These are phyloP conservation scores for Myotis daubentonii DNA, from an alignment of 2,797 vertebrate species.

Conservation along the genomic window DNA sequence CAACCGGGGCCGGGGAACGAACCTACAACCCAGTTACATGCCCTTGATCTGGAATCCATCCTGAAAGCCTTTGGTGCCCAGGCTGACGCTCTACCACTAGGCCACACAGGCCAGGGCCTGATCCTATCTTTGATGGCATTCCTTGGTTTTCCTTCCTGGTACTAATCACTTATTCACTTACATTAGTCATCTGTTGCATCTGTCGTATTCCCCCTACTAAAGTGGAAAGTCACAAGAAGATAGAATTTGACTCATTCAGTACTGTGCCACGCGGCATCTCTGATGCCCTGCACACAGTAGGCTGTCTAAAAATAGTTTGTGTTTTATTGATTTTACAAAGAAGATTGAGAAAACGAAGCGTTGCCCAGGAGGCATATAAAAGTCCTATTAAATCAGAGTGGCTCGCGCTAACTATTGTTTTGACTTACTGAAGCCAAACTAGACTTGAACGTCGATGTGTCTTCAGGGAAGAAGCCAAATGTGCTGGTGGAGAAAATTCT, in stretches of 20 bases:
- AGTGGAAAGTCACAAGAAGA: background rate
- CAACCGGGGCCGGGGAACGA: background rate
- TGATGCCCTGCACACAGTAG: background rate
- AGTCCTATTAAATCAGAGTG: slow-evolving; percentile 34
- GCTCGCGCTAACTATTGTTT: slow-evolving; percentile 61
- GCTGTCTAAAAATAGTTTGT: background rate
- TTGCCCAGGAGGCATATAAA: slow-evolving; percentile 38
- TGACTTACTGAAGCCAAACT: slow-evolving; percentile 67
- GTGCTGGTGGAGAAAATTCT: slow-evolving; percentile 26
- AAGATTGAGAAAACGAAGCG: background rate
- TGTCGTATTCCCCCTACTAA: background rate
- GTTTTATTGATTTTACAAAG: background rate
- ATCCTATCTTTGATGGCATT: background rate
- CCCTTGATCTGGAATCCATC: background rate
- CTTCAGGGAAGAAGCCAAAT: slow-evolving; percentile 60
- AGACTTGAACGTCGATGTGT: slow-evolving; percentile 48
- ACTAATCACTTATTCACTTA: background rate
- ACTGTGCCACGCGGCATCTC: background rate
- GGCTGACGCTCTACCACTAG: background rate
- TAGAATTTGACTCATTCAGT: background rate
- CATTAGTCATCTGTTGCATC: background rate
- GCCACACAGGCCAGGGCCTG: background rate
- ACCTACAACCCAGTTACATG: background rate
- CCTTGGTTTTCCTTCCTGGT: background rate
- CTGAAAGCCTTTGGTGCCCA: background rate